Evolutionary conservation across 2,797 vertebrate genomes (phyloP).

Genomic region (Borostomias antarcticus): DNA sequence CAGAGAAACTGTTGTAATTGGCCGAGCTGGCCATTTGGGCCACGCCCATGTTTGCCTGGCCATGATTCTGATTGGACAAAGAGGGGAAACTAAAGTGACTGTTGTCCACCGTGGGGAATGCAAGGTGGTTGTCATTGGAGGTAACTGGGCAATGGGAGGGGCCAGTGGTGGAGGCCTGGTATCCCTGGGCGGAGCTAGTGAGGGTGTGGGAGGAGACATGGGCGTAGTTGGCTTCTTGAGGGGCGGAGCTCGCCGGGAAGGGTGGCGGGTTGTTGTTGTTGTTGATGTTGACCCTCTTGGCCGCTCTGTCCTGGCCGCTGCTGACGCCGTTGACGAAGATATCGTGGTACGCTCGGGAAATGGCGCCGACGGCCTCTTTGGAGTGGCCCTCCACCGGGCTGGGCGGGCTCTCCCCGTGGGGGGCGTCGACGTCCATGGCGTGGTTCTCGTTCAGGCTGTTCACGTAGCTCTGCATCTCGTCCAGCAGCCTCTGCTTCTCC

Average conservation of each 20-base stretch:
- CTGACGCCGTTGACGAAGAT: constrained; percentile 68
- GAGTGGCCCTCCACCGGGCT: constrained; percentile 66
- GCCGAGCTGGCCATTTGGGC: constrained; percentile 45
- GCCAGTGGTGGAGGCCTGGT: constrained; percentile 62
- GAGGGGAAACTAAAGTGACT: constrained; percentile 57
- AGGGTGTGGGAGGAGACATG: constrained; percentile 47
- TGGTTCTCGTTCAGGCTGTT: constrained; percentile 63
- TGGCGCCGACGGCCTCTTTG: constrained; percentile 77
- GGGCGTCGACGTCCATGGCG: constrained; percentile 47
- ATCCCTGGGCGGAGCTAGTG: constrained; percentile 39
- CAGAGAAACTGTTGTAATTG: constrained; percentile 55
- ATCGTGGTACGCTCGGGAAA: constrained; percentile 78
- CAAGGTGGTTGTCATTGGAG: constrained; percentile 57
- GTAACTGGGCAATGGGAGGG: constrained; percentile 51
- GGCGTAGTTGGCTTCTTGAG: constrained; percentile 64
- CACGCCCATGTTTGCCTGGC: constrained; percentile 37
- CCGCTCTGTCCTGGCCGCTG: constrained; percentile 59
- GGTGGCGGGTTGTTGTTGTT: constrained; percentile 52
- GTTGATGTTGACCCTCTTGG: constrained; percentile 61
- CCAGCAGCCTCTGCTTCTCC: constrained; percentile 68
- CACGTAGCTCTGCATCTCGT: constrained; percentile 72
- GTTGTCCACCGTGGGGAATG: constrained; percentile 62
- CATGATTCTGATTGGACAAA: constrained; percentile 67
- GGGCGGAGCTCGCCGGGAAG: constrained; percentile 41
- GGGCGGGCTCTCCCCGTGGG: constrained; percentile 44